These are phyloP conservation scores for Xylophagus ater DNA, from an alignment of 2,888 invertebrate species.

Conservation along the genomic window DNA sequence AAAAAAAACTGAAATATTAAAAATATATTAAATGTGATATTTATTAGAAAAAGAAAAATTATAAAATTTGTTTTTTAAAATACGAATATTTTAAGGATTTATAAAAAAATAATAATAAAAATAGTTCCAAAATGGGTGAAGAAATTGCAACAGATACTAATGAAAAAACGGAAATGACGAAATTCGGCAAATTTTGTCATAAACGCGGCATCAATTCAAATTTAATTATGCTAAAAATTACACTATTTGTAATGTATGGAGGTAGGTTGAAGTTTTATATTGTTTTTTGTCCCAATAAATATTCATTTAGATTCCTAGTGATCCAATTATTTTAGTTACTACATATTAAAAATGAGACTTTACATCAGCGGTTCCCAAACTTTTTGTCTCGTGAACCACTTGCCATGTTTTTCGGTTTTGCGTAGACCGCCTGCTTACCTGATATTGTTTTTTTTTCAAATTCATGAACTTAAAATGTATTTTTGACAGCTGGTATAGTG, in stretches of 20 bases:
- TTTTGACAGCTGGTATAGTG: no score
- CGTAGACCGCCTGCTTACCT: no score
- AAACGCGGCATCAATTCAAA: slow-evolving; percentile 59
- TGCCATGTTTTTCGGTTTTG: no score
- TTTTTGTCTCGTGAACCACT: no score
- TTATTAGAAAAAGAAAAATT: no score
- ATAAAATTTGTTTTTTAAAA: not conserved
- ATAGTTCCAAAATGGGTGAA: slow-evolving; percentile 30
- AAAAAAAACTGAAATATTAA: no score
- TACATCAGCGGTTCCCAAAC: not conserved
- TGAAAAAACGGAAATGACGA: slow-evolving; percentile 29
- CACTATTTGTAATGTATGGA: slow-evolving; percentile 73
- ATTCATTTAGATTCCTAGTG: not conserved
- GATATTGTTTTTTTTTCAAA: no score
- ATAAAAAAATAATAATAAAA: not conserved
- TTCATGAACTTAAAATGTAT: no score
- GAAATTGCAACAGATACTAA: slow-evolving; percentile 27
- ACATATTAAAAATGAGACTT: not conserved
- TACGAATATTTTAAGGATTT: not conserved
- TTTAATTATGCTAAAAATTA: slow-evolving; percentile 68
- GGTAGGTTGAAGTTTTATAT: slow-evolving; percentile 39
- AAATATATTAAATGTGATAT: no score
- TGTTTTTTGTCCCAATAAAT: slow-evolving; percentile 3
- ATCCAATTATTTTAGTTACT: slow-evolving; percentile 1
- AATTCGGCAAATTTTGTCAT: slow-evolving; percentile 36